Conservation (phyloP, 2,113 vertebrate species). For the Rostratula benghalensis region DNA sequence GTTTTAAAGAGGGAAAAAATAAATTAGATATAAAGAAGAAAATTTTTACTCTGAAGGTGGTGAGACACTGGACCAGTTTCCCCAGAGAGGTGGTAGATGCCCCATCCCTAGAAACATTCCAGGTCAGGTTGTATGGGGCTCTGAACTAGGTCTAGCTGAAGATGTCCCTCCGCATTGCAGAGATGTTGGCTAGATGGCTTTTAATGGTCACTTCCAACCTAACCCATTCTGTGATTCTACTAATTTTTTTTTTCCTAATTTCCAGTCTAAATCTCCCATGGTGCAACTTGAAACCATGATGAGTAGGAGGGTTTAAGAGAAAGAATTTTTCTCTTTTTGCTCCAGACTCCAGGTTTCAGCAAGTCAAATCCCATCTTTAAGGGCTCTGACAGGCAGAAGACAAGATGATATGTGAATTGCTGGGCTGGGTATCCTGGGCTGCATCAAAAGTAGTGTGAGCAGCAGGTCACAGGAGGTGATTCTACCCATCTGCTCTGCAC, state of each 20-base stretch:
- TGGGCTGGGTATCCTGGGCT: neutral
- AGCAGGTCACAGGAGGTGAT: too few relatives aligned
- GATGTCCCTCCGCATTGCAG: neutral
- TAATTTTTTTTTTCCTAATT: neutral
- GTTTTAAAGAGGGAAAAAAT: neutral
- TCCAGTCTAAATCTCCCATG: neutral
- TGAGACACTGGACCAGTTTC: neutral
- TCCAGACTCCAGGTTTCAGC: neutral
- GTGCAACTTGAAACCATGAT: neutral
- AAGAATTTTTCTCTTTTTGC: neutral
- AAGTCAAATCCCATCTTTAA: neutral
- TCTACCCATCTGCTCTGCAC: too few relatives aligned
- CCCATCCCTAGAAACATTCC: neutral
- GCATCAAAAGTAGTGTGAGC: too few relatives aligned
- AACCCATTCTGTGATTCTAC: neutral
- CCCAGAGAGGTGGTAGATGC: neutral
- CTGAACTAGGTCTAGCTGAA: neutral
- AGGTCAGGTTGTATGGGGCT: neutral
- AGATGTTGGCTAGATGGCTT: neutral
- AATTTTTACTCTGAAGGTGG: neutral
- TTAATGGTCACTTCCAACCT: neutral
- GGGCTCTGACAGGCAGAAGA: neutral
- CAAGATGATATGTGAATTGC: neutral
- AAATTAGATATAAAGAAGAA: neutral
- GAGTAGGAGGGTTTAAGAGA: neutral